Conservation (phyloP, 2,113 vertebrate species). For the Dipodomys ordii region DNA sequence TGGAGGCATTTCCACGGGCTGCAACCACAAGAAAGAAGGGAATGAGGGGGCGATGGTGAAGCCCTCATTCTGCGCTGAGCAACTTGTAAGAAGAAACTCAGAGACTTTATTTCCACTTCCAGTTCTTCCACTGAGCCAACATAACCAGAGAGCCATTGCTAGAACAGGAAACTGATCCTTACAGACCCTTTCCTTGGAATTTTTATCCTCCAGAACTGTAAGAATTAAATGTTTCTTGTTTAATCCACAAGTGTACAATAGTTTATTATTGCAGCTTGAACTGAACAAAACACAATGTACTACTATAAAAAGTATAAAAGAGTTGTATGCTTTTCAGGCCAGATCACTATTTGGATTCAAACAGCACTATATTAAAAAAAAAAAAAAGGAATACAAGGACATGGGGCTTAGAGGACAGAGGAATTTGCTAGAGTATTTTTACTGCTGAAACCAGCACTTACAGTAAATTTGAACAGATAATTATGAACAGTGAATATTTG, state of each 20-base stretch:
- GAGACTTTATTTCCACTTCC: neutral
- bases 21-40: neutral
- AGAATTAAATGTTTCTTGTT: conserved; percentile 16
- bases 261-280: neutral
- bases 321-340: neutral
- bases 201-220: neutral
- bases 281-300: neutral
- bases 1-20: neutral
- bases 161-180: neutral
- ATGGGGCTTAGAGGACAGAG: neutral
- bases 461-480: too few species aligned
- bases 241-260: neutral
- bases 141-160: neutral
- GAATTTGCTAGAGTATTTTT: neutral
- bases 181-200: neutral
- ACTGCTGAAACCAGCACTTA: neutral
- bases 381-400: neutral
- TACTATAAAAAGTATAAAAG: conserved; percentile 18
- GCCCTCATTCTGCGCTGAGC: neutral
- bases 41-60: neutral
- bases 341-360: neutral
- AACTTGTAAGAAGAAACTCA: neutral
- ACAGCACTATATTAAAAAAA: neutral
- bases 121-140: neutral
- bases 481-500: neutral